Conservation (phyloP, 2,888 invertebrate species). For the Acrobasis consociella region DNA sequence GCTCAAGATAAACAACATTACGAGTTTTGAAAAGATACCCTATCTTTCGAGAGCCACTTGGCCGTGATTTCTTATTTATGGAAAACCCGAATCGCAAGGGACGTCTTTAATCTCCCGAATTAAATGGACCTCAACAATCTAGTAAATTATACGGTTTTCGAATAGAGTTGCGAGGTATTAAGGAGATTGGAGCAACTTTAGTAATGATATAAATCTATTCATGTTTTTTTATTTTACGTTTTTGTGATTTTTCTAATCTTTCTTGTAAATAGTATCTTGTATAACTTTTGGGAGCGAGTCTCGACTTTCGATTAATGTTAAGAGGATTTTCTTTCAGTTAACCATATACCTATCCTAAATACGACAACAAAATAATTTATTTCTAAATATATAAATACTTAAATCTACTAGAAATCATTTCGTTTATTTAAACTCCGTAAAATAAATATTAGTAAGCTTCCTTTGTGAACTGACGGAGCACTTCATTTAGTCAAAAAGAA, state of each 20-base stretch:
- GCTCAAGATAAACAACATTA: slow-evolving; percentile 7
- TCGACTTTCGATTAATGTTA: too few relatives aligned
- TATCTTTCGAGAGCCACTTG: slow-evolving; percentile 18
- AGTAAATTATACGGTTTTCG: slow-evolving; percentile 12
- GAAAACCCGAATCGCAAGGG: slow-evolving; percentile 17
- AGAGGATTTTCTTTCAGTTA: too few relatives aligned
- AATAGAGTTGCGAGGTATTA: neutral
- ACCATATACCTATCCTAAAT: too few relatives aligned
- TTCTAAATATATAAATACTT: neutral
- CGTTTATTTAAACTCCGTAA: neutral
- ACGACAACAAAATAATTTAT: too few relatives aligned
- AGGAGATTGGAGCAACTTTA: neutral
- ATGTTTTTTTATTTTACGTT: too few relatives aligned
- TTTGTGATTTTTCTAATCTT: too few relatives aligned
- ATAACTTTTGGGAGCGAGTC: too few relatives aligned
- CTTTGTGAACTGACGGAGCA: slow-evolving; percentile 1
- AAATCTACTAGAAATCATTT: neutral
- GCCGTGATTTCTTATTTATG: slow-evolving; percentile 23
- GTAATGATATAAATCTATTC: too few relatives aligned
- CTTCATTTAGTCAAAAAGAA: slow-evolving; percentile 3
- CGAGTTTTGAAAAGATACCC: slow-evolving; percentile 7
- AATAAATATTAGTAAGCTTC: neutral
- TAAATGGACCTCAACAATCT: slow-evolving; percentile 23
- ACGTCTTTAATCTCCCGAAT: slow-evolving; percentile 27
- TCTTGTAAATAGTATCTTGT: too few relatives aligned